Conservation (phyloP, 1,140 invertebrate species). For the Drosophila sp. region DNA sequence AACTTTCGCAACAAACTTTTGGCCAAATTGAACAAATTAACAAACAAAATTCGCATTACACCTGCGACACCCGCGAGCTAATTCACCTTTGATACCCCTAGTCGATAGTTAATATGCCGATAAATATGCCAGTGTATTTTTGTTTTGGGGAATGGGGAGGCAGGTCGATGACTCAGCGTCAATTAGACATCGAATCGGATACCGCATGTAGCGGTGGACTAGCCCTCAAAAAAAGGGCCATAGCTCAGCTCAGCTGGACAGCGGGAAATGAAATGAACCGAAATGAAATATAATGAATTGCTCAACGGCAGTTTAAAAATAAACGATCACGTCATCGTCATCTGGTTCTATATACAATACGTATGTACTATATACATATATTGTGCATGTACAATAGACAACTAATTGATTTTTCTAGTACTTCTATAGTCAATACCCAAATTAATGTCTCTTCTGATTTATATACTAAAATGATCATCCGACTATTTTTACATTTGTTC, state of each 20-base stretch:
- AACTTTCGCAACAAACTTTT: slow-evolving; percentile 29
- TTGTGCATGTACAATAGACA: slow-evolving; percentile 28
- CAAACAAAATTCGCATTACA: not conserved
- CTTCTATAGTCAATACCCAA: slow-evolving; percentile 22
- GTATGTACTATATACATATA: not conserved
- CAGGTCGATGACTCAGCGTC: slow-evolving; percentile 36
- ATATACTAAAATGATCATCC: slow-evolving; percentile 6
- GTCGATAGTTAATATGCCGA: slow-evolving; percentile 2
- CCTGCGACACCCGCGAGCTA: slow-evolving; percentile 1
- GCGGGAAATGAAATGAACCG: slow-evolving; percentile 3
- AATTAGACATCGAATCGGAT: slow-evolving; percentile 22
- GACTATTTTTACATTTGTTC: not conserved
- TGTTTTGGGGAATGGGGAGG: slow-evolving; percentile 1
- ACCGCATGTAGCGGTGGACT: not conserved
- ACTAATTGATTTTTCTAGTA: slow-evolving; percentile 56
- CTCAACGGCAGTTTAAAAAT: slow-evolving; percentile 34
- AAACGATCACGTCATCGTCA: slow-evolving; percentile 56
- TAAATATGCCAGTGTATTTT: not conserved
- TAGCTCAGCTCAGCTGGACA: slow-evolving; percentile 15
- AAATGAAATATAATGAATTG: slow-evolving; percentile 33
- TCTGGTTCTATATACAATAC: slow-evolving; percentile 29
- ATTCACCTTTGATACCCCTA: slow-evolving; percentile 12
- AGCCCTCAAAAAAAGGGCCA: slow-evolving; percentile 8
- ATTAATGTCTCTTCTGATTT: not conserved
- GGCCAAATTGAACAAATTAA: slow-evolving; percentile 11